Conservation (phyloP, 2,888 invertebrate species). For the Rhimphoctona megacephalus region DNA sequence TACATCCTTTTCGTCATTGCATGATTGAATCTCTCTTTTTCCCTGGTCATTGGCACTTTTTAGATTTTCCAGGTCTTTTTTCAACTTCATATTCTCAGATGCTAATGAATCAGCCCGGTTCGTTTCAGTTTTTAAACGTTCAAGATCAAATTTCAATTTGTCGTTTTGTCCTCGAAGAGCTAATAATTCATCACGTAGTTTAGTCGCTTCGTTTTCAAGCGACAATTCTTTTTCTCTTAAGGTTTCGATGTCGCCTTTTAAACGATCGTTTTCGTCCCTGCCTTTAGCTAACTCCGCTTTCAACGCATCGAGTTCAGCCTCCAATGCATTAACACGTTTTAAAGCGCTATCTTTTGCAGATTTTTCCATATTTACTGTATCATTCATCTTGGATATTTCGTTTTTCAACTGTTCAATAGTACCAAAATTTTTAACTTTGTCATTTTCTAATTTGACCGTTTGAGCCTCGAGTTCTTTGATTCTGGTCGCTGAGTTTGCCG, state of each 20-base stretch:
- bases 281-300: constrained; percentile 70
- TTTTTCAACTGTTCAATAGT: constrained; percentile 35
- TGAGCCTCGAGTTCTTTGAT: constrained; percentile 56
- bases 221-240: constrained; percentile 41
- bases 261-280: constrained; percentile 69
- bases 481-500: constrained; percentile 64
- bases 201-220: constrained; percentile 55
- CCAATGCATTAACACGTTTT: constrained; percentile 27
- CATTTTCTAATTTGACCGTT: constrained; percentile 49
- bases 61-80: constrained; percentile 60
- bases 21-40: constrained; percentile 33
- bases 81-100: constrained; percentile 62
- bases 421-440: constrained; percentile 29
- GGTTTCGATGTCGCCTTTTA: constrained; percentile 54
- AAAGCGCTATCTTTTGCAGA: constrained; percentile 60
- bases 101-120: constrained; percentile 50
- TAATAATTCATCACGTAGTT: constrained; percentile 61
- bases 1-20: constrained; percentile 35
- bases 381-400: constrained; percentile 61
- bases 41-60: constrained; percentile 43
- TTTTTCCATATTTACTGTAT: constrained; percentile 60
- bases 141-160: constrained; percentile 68
- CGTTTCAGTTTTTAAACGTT: constrained; percentile 41
- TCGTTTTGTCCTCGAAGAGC: constrained; percentile 68
- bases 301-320: constrained; percentile 65